Evolutionary conservation across 2,888 invertebrate genomes (phyloP).

Genomic region (Plebejus melissa): DNA sequence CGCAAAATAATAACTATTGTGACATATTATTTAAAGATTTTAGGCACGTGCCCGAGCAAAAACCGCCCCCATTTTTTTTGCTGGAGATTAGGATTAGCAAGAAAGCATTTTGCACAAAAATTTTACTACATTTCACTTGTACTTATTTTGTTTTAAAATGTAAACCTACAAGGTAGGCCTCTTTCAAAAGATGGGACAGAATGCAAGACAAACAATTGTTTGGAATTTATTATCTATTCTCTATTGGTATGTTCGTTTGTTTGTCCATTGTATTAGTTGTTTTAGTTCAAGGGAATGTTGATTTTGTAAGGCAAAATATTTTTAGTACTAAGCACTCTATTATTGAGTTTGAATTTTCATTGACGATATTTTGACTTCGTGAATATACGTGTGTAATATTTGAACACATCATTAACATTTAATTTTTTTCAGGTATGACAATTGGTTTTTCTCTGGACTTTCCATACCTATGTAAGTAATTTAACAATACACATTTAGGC

Average conservation of each 20-base stretch:
- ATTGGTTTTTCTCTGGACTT: not conserved
- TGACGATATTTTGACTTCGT: constrained; percentile 24
- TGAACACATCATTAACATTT: not conserved
- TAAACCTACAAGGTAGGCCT: not conserved
- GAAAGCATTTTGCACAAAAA: not conserved
- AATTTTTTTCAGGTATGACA: not conserved
- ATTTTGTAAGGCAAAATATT: constrained; percentile 23
- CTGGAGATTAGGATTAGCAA: not conserved
- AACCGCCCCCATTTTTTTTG: not conserved
- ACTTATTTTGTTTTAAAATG: not conserved
- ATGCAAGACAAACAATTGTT: constrained; percentile 62
- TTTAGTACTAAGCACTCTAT: not conserved
- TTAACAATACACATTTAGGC: not conserved
- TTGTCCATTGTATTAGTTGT: constrained; percentile 61
- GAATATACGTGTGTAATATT: not conserved
- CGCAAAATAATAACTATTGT: not conserved
- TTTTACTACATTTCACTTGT: not conserved
- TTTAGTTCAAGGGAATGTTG: constrained; percentile 47
- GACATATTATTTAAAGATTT: not conserved
- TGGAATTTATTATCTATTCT: constrained; percentile 65
- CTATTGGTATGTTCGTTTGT: constrained; percentile 67
- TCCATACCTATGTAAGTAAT: not conserved
- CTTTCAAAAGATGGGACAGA: constrained; percentile 32
- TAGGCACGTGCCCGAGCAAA: too few species aligned
- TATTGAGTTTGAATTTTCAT: not conserved